These are phyloP conservation scores for Seira ritae DNA, from an alignment of 2,888 invertebrate genomes.

Conservation along the genomic window DNA sequence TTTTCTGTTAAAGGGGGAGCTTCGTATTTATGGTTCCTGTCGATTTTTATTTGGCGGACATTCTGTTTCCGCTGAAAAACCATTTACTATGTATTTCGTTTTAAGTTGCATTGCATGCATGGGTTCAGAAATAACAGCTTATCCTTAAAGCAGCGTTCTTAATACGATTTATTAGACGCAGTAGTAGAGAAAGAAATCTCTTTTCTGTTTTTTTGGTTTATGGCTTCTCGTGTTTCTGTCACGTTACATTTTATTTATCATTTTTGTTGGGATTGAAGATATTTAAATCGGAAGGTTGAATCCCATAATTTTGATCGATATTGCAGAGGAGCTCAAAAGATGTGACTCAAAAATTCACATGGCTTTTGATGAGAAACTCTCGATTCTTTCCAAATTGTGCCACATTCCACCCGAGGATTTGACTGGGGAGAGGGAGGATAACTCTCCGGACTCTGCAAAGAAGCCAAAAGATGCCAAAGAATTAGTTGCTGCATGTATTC, in stretches of 20 bases:
- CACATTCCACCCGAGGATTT: slow-evolving; percentile 84
- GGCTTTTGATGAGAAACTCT: slow-evolving; percentile 84
- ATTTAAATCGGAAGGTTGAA: slow-evolving; percentile 16
- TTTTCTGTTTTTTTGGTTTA: slow-evolving; percentile 18
- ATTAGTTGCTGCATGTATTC: slow-evolving; percentile 83
- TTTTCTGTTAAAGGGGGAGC: neutral
- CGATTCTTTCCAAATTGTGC: slow-evolving; percentile 85
- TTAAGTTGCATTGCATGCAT: neutral
- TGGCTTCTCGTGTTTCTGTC: neutral
- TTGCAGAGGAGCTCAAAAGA: slow-evolving; percentile 83
- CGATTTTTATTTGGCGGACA: neutral
- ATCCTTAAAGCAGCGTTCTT: neutral
- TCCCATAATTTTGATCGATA: slow-evolving; percentile 29
- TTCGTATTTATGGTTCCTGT: neutral
- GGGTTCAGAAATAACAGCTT: neutral
- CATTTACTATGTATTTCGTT: neutral
- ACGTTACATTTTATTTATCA: slow-evolving; percentile 15
- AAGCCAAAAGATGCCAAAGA: slow-evolving; percentile 83
- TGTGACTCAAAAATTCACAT: slow-evolving; percentile 84
- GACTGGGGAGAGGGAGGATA: slow-evolving; percentile 79
- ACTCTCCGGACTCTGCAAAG: slow-evolving; percentile 76
- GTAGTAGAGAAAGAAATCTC: neutral
- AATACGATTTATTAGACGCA: neutral
- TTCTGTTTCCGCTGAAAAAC: neutral
- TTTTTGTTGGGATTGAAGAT: too few relatives aligned